Evolutionary conservation across 2,113 vertebrate species (phyloP).

Genomic region (Erythrolamprus reginae): DNA sequence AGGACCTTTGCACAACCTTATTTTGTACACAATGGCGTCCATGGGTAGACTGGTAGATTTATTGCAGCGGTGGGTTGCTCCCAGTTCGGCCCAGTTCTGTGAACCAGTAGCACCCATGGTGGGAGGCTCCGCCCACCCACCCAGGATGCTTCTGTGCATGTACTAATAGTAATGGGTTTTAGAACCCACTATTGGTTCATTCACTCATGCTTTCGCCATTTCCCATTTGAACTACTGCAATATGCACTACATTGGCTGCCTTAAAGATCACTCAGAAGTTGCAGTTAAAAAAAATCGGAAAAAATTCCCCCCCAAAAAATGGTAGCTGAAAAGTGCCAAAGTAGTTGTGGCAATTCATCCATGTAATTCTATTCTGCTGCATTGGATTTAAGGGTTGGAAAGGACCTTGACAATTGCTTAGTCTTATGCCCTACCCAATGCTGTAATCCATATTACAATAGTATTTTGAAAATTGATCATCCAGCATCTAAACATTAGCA

Average conservation of each 20-base stretch:
- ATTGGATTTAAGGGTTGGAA: neutral
- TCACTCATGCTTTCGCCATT: neutral
- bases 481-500: neutral
- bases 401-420: neutral
- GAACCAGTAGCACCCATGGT: no score
- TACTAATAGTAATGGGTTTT: no score
- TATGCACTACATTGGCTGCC: neutral
- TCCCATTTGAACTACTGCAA: neutral
- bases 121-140: no score
- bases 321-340: no score
- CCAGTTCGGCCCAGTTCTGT: no score
- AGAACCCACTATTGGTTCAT: neutral
- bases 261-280: neutral
- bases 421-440: neutral
- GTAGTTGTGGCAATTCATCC: neutral
- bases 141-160: no score
- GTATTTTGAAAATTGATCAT: neutral
- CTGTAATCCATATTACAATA: neutral
- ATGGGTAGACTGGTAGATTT: neutral
- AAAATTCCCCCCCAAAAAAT: no score
- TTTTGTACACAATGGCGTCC: neutral
- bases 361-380: neutral
- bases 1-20: neutral
- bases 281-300: no score
- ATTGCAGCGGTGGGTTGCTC: no score